Evolutionary conservation across 2,113 vertebrate species (phyloP), one percentile per base, ranked within the genome.

Genomic region (Taxidea taxus): DNA sequence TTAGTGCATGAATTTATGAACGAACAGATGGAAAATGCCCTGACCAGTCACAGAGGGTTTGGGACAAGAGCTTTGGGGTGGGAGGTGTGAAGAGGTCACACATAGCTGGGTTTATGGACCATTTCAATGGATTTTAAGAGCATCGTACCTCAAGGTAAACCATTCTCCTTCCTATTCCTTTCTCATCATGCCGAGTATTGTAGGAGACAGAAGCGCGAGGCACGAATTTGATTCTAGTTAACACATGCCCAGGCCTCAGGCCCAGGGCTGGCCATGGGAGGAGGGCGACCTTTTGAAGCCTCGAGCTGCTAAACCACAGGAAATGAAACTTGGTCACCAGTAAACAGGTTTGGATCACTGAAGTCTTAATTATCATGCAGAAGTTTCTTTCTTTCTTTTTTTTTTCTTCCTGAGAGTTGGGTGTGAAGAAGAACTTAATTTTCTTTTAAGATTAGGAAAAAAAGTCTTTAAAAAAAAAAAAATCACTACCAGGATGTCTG

Each of bases 321-420:
- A 97, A 97, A 39, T 58, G 7, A 62, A 90, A 87, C 77, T 51
- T 77, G 66, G 87, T 74, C 66, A 31, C 72, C 42, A 15, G 74
- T 49, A 83, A 54, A 39, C 90, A 97, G 70, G 62, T 78, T 56
- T 47, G 60, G 87, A 54, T 89, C 49, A 78, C 49, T 12, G 18
- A 90, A 94, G 39, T 54, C 23, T 9, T 37, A 89, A 29, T 31
- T 66, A 66, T 75, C 6, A 14, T 3, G 9, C n/a, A 51, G 56
- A 82, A 58, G 81, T 68, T 62, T 39, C 23, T 64, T 49, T 34
- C 13, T 6, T 60, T 25, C 4, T 60, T 27, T 58, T 37, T 23
- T 21, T n/a, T 94, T 51, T 74, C 47, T 72, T 29, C 25, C 44
- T 80, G 39, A 47, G 62, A n/a, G 25, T 31, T 74, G 16, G 78